Base-by-base conservation (phyloP, 2,888 invertebrate species). In the Ethmia dodecea region DNA sequence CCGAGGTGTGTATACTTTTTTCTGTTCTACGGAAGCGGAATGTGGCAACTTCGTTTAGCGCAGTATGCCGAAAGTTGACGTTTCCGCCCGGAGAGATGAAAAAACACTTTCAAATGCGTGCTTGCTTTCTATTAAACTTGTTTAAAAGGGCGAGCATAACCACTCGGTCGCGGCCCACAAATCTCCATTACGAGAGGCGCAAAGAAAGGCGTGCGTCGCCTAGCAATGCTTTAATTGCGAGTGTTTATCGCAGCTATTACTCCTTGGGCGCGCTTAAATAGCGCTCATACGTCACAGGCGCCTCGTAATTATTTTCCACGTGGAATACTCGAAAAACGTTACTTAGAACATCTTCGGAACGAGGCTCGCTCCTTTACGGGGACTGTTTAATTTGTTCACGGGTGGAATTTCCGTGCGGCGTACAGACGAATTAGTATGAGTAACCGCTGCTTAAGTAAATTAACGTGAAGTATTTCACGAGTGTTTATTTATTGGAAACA, bases 191-290 rank as follows among this genome's bases (percentile, higher is more conserved):
- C 49, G 51, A 37, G 61, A 66, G 60, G 74, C 63, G 72, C 71
- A 79, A 81, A 79, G 81, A 83, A 79, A 79, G 59, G 75, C 78
- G 81, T 79, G 80, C 76, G 81, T 80, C 83, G 83, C 70, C 65
- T 79, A 61, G 79, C 80, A 77, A 83, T 81, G 80, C 72, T 83
- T 84, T 83, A 83, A 84, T 84, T 84, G 81, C 71, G 63, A 58
- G 69, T 79, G 77, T 83, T 84, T 84, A 84, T 83, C 78, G 76
- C 70, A 45, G 55, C 71, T 64, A 84, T 84, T 80, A 74, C 70
- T 84, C 84, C 80, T 69, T 72, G 73, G 72, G 73, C 65, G 53
- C 59, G 71, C 74, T 78, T 80, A 81, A 83, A 80, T 79, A 78
- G 83, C 76, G 65, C 62, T 65, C 77, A 74, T 84, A 83, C 75